phyloP scores from a whole-genome alignment of 1,140 invertebrate genomes.

The Procambarus clarkii region DNA sequence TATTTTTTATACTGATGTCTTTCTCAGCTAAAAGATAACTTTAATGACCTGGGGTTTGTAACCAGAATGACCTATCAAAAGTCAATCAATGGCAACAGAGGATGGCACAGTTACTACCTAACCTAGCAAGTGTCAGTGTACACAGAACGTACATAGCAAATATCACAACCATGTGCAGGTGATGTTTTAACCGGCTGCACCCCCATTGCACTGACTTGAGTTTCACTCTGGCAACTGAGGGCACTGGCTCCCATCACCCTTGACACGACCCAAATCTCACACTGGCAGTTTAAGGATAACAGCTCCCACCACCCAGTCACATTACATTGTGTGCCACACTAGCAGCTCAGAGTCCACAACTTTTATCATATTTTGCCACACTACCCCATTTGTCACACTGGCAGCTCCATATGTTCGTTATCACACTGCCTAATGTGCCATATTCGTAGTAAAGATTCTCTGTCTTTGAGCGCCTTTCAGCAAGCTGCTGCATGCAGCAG shows the following conservation, averaged over 20 bases:
- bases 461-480: not conserved
- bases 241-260: slow-evolving; percentile 54
- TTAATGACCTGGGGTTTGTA: slow-evolving; percentile 62
- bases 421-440: slow-evolving; percentile 8
- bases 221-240: slow-evolving; percentile 31
- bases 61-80: slow-evolving; percentile 54
- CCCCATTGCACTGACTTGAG: slow-evolving; percentile 31
- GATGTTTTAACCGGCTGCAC: slow-evolving; percentile 54
- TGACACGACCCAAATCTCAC: slow-evolving; percentile 27
- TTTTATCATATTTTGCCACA: not conserved
- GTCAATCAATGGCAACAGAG: slow-evolving; percentile 65
- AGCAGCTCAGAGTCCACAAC: slow-evolving; percentile 10
- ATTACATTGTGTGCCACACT: slow-evolving; percentile 15
- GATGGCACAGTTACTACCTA: slow-evolving; percentile 70
- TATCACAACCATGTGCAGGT: slow-evolving; percentile 69
- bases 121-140: slow-evolving; percentile 65
- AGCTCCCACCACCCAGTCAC: slow-evolving; percentile 28
- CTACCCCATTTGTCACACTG: not conserved
- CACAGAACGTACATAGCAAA: slow-evolving; percentile 63
- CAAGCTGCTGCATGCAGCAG: slow-evolving; percentile 13
- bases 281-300: slow-evolving; percentile 39
- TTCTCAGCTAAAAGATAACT: slow-evolving; percentile 61
- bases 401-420: not conserved
- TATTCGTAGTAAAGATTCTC: not conserved
- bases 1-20: slow-evolving; percentile 47